Evolutionary conservation across 2,797 vertebrate genomes (phyloP), one percentile per base, ranked within the genome.

Genomic region (Brachymystax lenok): DNA sequence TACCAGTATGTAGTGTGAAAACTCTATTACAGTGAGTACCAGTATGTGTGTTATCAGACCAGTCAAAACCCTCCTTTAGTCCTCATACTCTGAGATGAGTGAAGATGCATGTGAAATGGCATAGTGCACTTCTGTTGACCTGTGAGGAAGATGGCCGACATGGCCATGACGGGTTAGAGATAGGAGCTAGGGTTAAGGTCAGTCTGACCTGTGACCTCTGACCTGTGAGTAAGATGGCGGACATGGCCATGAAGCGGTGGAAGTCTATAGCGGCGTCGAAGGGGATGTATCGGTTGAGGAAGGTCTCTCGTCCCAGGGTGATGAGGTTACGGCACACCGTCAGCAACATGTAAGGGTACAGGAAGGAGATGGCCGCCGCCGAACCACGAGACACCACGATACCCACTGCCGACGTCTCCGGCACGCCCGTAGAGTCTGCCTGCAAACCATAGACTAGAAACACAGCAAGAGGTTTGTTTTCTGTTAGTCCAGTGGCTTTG

Each of bases 291-390:
- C 85, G 92, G 79, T 98, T 98, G 80, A 99, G 95, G 91, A 99
- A 98, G 3, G 98, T 99, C 90, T 99, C 98, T 1, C 98, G 90
- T 83, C 95, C 93, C 69, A 97, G 74, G 0, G 98, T 99, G 92
- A 99, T 98, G 90, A 99, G 95, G 92, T 99, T 99, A 71, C 98
- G 96, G 73, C 97, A 99, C 94, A 99, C 98, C 7, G 98, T 98
- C 35, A 99, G 96, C 77, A 99, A 93, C 92, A 99, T 96, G 93
- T 98, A 99, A n/a, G 98, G 97, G 81, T 95, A 99, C 89, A 97
- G 91, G 87, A 99, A 99, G 77, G 97, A 99, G 88, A 99, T 80
- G 83, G 95, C 95, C 3, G 98, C 98, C 0, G 97, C 98, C 0
- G 97, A 90, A 17, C 98, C 96, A 0, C 98, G 93, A 0, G 98